A percentile compares a stretch with the other conserved stretches of the same genome.
Evolutionary conservation across 2,888 invertebrate species (phyloP).

Genomic region (Watsonalla cultraria): DNA sequence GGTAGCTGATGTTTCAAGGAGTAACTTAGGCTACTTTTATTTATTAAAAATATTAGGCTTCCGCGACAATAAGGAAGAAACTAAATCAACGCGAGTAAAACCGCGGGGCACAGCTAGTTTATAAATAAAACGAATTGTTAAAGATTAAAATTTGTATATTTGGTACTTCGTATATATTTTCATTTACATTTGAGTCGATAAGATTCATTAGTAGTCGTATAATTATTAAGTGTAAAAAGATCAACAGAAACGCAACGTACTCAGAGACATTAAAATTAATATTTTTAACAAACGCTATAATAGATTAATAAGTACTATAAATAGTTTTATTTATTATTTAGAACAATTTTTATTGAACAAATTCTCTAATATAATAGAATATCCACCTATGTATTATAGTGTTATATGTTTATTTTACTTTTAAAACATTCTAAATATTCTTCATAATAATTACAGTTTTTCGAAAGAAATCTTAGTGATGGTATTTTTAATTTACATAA

Average conservation of each 20-base stretch:
- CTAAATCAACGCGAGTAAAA: too few relatives aligned
- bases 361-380: slow-evolving; percentile 58
- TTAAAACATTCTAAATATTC: slow-evolving; percentile 51
- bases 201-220: slow-evolving; percentile 69
- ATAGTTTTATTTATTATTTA: slow-evolving; percentile 57
- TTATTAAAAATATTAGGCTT: too few relatives aligned
- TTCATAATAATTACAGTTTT: slow-evolving; percentile 22
- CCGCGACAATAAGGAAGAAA: too few relatives aligned
- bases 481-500: slow-evolving; percentile 41
- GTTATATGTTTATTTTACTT: slow-evolving; percentile 34
- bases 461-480: slow-evolving; percentile 28
- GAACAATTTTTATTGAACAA: slow-evolving; percentile 74
- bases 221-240: slow-evolving; percentile 57
- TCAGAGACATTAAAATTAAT: slow-evolving; percentile 52
- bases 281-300: slow-evolving; percentile 68
- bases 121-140: slow-evolving; percentile 41
- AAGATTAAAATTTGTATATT: slow-evolving; percentile 79
- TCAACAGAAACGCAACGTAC: slow-evolving; percentile 64
- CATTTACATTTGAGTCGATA: slow-evolving; percentile 75
- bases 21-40: too few relatives aligned
- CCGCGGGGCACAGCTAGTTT: too few relatives aligned
- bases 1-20: too few relatives aligned
- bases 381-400: slow-evolving; percentile 47
- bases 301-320: slow-evolving; percentile 54
- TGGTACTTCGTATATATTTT: slow-evolving; percentile 77